A percentile compares a stretch with the other conserved stretches of the same genome.
phyloP scores from a whole-genome alignment of 2,113 vertebrate genomes.

The Candoia aspera region DNA sequence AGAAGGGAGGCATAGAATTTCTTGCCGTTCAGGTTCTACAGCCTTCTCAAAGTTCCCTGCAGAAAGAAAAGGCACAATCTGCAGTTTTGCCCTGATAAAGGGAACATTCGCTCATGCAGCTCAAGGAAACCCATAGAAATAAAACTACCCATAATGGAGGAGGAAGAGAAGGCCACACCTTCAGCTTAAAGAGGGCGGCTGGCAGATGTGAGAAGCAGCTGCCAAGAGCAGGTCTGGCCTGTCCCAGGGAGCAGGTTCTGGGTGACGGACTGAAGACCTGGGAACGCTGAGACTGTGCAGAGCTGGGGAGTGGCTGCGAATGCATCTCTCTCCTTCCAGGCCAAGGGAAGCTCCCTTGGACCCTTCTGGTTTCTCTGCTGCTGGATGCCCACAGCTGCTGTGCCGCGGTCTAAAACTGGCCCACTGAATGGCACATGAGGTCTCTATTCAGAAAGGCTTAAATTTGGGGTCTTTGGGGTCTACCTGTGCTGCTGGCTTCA shows the following conservation, averaged over 20 bases:
- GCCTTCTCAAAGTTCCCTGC: not conserved
- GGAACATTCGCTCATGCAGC: not conserved
- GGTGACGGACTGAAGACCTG: not conserved
- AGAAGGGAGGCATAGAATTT: not conserved
- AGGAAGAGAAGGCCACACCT: too few species aligned
- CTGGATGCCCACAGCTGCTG: not conserved
- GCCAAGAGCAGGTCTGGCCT: not conserved
- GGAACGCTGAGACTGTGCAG: not conserved
- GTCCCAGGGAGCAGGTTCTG: slow-evolving; percentile 13
- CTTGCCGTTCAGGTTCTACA: not conserved
- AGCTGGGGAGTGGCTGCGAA: not conserved
- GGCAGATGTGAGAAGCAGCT: not conserved
- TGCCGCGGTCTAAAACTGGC: not conserved
- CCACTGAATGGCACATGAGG: not conserved
- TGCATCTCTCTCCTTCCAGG: not conserved
- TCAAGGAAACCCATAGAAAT: not conserved
- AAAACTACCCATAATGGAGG: not conserved
- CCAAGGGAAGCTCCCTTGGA: not conserved
- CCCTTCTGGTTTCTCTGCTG: not conserved
- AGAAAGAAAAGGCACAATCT: not conserved
- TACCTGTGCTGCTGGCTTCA: not conserved
- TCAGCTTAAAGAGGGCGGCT: not conserved
- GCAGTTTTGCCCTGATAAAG: not conserved
- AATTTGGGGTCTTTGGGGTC: too few species aligned
- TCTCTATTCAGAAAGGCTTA: too few species aligned